Conservation (phyloP, 2,113 vertebrate genomes). For the Pedionomus torquatus region DNA sequence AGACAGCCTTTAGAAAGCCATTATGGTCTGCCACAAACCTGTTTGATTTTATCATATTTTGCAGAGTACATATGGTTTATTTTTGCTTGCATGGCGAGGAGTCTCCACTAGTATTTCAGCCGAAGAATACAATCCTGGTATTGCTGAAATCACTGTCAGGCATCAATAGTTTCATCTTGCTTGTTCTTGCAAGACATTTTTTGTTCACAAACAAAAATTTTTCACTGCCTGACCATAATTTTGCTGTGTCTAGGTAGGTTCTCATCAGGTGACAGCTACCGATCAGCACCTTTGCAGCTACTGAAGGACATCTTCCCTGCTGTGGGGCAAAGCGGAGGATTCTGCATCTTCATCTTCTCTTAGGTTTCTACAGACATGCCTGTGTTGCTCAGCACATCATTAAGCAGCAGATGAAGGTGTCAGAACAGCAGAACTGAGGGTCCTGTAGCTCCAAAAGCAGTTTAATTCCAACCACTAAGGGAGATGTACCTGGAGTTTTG, state of each 20-base stretch:
- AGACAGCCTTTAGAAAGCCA: not conserved
- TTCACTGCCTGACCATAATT: rapidly evolving
- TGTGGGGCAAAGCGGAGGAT: not conserved
- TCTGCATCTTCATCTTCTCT: not conserved
- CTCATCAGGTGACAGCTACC: not conserved
- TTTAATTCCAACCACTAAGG: not conserved
- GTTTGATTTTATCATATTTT: not conserved
- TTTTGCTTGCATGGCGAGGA: not conserved
- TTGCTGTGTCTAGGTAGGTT: not conserved
- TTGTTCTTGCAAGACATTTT: not conserved
- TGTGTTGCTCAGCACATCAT: rapidly evolving
- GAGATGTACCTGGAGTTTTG: not conserved
- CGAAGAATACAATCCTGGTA: not conserved
- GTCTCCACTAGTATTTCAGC: not conserved
- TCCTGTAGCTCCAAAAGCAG: not conserved
- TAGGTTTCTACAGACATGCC: not conserved
- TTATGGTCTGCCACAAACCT: not conserved
- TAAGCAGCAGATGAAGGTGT: rapidly evolving
- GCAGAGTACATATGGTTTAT: not conserved
- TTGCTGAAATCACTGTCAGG: not conserved
- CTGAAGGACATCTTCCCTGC: not conserved
- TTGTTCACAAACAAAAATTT: not conserved
- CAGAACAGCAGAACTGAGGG: not conserved
- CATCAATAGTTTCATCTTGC: not conserved
- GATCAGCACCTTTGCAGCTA: not conserved